Evolutionary conservation across 92 coral and sea anemone species (phyloP), one percentile per base, ranked within the genome.

Genomic region (Phymanthus crucifer): DNA sequence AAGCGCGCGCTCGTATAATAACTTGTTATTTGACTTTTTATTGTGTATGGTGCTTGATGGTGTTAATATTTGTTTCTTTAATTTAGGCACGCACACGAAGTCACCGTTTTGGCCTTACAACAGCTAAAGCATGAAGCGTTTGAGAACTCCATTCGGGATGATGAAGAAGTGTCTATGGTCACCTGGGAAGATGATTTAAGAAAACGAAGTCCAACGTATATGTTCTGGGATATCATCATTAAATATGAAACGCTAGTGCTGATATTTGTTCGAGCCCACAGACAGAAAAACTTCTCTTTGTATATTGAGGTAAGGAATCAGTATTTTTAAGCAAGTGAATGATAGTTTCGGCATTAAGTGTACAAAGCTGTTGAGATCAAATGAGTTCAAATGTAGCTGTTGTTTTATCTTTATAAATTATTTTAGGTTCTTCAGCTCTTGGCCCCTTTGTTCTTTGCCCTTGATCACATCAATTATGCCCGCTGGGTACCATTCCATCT

Each of bases 401-500:
- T 43, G 13, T 43, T 5, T 43, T 6, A 6, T 43, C 13, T 13
- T 43, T 6, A 43, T 6, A 6, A 6, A 43, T 43, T 43, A 43
- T 43, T 43, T 43, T 43, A 43, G 50, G 61, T 50, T 1, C 66
- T 78, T 33, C 71, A 84, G 23, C 70, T 26, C 70, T 77, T 79
- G 10, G 35, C 52, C 35, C 84, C 78, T 31, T 61, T 52, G 52
- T 70, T 77, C 54, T 75, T 68, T 48, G 71, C 89, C 6, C 27
- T 52, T n/a, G 61, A 52, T 52, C 61, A 52, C 21, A 18, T 17
- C 61, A 52, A 52, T 11, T 85, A 85, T 48, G 67, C 90, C 50
- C 70, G 92, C 5, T 88, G 92, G 92, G 40, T 88, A 4, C 86
- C 92, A 6, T 77, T 88, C 1, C 86, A 79, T 70, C 21, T 84